Conservation (phyloP, 2,797 vertebrate genomes). For the Rhyacichthys aspro region DNA sequence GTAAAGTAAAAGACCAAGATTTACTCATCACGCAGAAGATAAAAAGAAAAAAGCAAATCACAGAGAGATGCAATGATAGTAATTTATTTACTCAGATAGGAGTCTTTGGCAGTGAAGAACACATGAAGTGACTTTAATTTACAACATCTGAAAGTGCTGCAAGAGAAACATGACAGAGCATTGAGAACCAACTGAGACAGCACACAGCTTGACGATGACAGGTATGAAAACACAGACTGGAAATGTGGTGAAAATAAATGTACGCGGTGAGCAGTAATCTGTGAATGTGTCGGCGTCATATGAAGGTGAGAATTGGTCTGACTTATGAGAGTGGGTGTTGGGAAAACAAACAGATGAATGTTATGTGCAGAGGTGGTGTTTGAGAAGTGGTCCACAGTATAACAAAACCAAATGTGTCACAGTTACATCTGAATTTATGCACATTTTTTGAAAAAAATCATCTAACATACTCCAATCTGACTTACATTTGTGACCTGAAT, state of each 20-base stretch:
- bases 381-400: constrained; percentile 24
- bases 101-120: constrained; percentile 82
- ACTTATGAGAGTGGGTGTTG: background rate
- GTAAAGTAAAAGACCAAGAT: too few species aligned
- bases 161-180: constrained; percentile 25
- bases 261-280: constrained; percentile 4
- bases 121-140: constrained; percentile 48
- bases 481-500: constrained; percentile 47
- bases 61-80: constrained; percentile 61
- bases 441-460: constrained; percentile 24
- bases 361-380: constrained; percentile 21
- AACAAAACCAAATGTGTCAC: constrained; percentile 40
- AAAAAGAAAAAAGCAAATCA: constrained; percentile 7
- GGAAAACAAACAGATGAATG: constrained; percentile 20
- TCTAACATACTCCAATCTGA: constrained; percentile 28
- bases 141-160: constrained; percentile 56
- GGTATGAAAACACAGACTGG: constrained; percentile 2
- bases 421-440: constrained; percentile 43
- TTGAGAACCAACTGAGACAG: background rate
- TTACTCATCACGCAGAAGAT: constrained; percentile 14
- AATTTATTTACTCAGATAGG: constrained; percentile 80
- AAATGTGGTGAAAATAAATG: background rate
- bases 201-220: constrained; percentile 9
- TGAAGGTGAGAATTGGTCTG: constrained; percentile 22
- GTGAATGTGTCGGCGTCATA: background rate